These are phyloP conservation scores for Dolichotis patagonum DNA, from an alignment of 2,113 vertebrate genomes.

Conservation along the genomic window DNA sequence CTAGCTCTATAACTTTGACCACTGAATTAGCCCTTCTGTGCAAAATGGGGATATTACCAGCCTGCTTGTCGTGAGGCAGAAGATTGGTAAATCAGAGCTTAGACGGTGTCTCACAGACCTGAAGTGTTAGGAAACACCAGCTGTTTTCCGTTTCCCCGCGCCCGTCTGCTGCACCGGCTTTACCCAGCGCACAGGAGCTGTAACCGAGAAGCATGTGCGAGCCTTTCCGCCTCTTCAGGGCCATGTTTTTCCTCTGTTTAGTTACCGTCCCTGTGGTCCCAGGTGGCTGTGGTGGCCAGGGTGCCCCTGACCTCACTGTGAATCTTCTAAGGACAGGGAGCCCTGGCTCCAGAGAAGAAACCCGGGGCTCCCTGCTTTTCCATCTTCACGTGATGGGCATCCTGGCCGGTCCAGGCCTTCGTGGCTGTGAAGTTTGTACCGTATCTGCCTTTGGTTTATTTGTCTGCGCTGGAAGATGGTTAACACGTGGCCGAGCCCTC, in stretches of 20 bases:
- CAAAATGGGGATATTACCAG: not conserved
- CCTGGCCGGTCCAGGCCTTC: accelerated
- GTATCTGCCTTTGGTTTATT: not conserved
- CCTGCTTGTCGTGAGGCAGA: not conserved
- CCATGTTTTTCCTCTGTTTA: not conserved
- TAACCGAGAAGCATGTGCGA: not conserved
- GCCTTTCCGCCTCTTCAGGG: too few relatives aligned
- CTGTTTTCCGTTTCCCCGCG: not conserved
- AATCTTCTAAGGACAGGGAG: not conserved
- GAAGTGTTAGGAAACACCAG: not conserved
- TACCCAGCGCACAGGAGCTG: not conserved
- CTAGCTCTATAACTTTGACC: not conserved
- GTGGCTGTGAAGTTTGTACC: not conserved
- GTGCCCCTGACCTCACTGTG: not conserved
- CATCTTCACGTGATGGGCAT: not conserved
- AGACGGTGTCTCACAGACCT: too few relatives aligned
- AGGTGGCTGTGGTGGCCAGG: not conserved
- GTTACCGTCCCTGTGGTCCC: not conserved
- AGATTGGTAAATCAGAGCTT: not conserved
- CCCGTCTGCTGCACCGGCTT: not conserved
- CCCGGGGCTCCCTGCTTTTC: too few relatives aligned
- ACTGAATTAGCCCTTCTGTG: not conserved
- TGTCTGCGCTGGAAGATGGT: not conserved
- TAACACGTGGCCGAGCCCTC: not conserved
- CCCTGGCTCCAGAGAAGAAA: not conserved